These are phyloP conservation scores for Drosophila varians DNA, from an alignment of 1,140 invertebrate species.

Conservation along the genomic window DNA sequence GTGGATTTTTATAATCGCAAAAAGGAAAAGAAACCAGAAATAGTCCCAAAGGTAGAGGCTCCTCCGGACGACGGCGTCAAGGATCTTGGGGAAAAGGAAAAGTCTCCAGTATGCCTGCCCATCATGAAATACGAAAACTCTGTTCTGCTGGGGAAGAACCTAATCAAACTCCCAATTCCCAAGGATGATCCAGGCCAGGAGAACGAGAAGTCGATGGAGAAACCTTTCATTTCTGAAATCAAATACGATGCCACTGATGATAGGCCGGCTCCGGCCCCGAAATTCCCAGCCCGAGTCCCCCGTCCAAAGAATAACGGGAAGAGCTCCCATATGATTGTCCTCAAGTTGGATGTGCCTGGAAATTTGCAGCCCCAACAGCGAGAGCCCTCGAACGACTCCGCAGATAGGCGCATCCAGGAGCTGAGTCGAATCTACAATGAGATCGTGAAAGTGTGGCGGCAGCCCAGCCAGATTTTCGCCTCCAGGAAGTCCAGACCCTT, in stretches of 20 bases:
- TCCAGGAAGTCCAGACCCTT: background rate
- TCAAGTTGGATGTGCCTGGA: constrained; percentile 8
- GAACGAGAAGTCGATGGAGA: background rate
- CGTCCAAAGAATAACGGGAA: background rate
- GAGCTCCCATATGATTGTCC: background rate
- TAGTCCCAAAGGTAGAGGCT: background rate
- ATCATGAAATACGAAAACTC: background rate
- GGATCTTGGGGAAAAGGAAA: background rate
- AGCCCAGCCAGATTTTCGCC: background rate
- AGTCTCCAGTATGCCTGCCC: background rate
- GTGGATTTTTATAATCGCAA: background rate
- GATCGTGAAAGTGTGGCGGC: constrained; percentile 20
- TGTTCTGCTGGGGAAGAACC: no score
- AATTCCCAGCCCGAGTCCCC: background rate
- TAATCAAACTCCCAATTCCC: background rate
- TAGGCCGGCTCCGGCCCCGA: background rate
- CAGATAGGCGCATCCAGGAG: constrained; percentile 11
- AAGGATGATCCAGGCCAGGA: background rate
- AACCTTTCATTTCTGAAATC: background rate
- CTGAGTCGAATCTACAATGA: constrained; percentile 45
- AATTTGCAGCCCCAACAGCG: background rate
- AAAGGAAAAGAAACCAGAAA: background rate
- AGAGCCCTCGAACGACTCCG: background rate
- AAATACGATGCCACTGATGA: background rate
- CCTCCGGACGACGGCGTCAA: background rate